Evolutionary conservation across 92 coral and sea anemone genomes (phyloP).

Genomic region (Meandrina meandrites): DNA sequence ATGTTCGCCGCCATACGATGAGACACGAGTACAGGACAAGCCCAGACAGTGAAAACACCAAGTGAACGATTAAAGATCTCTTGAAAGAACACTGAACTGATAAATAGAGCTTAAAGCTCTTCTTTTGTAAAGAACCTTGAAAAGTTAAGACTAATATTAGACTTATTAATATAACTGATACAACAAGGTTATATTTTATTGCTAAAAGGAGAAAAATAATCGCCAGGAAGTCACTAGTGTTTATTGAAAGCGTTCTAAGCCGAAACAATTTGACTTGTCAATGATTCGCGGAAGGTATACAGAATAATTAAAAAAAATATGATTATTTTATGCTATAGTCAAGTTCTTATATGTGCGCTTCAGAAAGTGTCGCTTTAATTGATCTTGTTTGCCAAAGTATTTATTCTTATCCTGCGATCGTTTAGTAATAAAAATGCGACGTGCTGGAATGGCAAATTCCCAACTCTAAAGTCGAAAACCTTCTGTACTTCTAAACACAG

Average conservation of each 20-base stretch:
- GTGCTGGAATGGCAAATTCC: neutral
- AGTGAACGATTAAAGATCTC: neutral
- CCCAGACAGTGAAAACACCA: conserved; percentile 19
- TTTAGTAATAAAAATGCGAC: neutral
- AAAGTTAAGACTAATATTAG: neutral
- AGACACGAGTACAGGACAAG: conserved; percentile 79
- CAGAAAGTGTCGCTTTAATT: neutral
- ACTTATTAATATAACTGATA: neutral
- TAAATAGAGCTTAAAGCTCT: neutral
- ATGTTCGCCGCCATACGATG: conserved; percentile 83
- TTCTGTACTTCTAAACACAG: neutral
- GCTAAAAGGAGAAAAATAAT: neutral
- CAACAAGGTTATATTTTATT: neutral
- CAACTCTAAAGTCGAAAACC: neutral
- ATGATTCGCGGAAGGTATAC: neutral
- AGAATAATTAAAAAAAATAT: neutral
- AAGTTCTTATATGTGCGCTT: neutral
- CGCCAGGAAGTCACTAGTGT: neutral
- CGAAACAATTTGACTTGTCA: neutral
- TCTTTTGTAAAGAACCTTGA: neutral
- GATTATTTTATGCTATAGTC: neutral
- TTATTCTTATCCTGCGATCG: neutral
- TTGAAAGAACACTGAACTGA: neutral
- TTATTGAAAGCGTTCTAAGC: neutral
- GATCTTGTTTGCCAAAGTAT: neutral